A percentile compares a stretch with the other conserved stretches of the same genome.
Evolutionary conservation across 1,140 invertebrate genomes (phyloP).

Genomic region (Bactericera cockerelli): DNA sequence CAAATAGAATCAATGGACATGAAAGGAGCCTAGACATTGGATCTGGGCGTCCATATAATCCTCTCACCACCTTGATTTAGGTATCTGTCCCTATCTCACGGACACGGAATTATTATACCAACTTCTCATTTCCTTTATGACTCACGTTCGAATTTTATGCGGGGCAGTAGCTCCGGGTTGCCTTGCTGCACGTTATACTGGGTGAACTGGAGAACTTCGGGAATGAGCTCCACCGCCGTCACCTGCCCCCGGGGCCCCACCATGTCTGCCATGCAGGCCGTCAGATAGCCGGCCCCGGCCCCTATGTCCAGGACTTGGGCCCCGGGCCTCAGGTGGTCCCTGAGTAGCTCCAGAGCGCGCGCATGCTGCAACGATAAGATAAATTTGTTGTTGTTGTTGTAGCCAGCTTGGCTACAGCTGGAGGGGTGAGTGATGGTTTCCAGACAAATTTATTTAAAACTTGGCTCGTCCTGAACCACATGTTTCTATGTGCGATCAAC

Average conservation of each 20-base stretch:
- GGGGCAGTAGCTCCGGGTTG: background rate
- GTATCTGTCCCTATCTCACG: no score
- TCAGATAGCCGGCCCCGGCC: slow-evolving; percentile 87
- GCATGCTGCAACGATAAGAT: slow-evolving; percentile 46
- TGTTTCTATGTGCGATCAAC: no score
- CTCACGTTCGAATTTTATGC: background rate
- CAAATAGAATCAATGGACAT: no score
- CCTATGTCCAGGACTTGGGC: slow-evolving; percentile 80
- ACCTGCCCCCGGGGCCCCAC: slow-evolving; percentile 55
- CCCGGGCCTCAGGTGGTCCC: slow-evolving; percentile 63
- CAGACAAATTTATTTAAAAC: no score
- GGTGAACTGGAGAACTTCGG: slow-evolving; percentile 48
- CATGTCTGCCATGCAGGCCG: slow-evolving; percentile 84
- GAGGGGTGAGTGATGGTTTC: no score
- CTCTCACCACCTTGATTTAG: no score
- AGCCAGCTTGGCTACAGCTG: no score
- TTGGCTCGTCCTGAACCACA: no score
- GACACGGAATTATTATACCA: no score
- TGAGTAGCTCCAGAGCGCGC: slow-evolving; percentile 75
- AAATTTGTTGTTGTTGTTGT: background rate
- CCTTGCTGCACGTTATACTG: background rate
- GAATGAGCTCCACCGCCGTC: slow-evolving; percentile 86
- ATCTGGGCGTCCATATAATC: no score
- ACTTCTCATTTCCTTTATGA: no score
- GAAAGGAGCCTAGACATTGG: no score